A percentile compares a stretch with the other conserved stretches of the same genome.
phyloP scores from a whole-genome alignment of 2,888 invertebrate species.

The Ypsolopha scabrella region DNA sequence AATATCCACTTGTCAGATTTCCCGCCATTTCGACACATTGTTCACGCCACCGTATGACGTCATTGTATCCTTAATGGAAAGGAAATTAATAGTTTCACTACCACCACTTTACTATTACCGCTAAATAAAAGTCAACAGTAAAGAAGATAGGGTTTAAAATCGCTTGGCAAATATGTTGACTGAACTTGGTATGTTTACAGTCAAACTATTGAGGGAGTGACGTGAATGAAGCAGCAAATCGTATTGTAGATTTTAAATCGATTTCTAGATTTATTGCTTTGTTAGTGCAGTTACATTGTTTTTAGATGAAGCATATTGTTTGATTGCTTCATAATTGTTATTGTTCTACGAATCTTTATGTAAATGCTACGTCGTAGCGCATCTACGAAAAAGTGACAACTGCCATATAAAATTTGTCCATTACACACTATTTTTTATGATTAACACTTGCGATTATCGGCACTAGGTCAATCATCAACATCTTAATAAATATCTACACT shows the following conservation, averaged over 20 bases:
- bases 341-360: too few relatives aligned
- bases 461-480: too few relatives aligned
- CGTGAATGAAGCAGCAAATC: slow-evolving; percentile 24
- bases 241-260: slow-evolving; percentile 25
- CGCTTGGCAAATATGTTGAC: background rate
- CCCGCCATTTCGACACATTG: slow-evolving; percentile 49
- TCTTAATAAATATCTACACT: too few relatives aligned
- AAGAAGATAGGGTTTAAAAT: slow-evolving; percentile 18
- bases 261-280: slow-evolving; percentile 22
- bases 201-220: slow-evolving; percentile 29
- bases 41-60: slow-evolving; percentile 45
- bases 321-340: too few relatives aligned
- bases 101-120: slow-evolving; percentile 19
- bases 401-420: too few relatives aligned
- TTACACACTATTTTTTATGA: too few relatives aligned
- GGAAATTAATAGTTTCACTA: slow-evolving; percentile 56
- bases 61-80: slow-evolving; percentile 52
- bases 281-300: slow-evolving; percentile 1
- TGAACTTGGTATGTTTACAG: slow-evolving; percentile 11
- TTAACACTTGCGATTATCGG: too few relatives aligned
- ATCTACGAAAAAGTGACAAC: too few relatives aligned
- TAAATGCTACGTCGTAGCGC: too few relatives aligned
- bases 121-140: too few relatives aligned
- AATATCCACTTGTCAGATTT: slow-evolving; percentile 43
- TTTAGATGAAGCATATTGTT: background rate